Conservation (phyloP, 2,113 vertebrate species). For the Meleagris gallopavo region DNA sequence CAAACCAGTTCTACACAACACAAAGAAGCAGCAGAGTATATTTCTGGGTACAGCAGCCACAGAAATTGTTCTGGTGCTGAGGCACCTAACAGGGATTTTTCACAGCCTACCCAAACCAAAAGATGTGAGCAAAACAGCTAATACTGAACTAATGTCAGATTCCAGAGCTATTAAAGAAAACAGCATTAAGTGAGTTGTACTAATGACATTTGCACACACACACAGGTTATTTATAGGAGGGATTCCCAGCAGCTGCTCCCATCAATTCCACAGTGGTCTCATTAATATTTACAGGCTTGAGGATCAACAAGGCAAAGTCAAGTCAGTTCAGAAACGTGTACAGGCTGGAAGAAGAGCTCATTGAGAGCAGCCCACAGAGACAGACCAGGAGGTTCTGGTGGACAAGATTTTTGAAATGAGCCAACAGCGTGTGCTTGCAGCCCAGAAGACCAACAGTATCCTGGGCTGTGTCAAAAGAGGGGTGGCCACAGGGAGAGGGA, state of each 20-base stretch:
- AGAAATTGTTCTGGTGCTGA: background rate
- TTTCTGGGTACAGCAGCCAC: background rate
- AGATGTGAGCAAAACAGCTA: background rate
- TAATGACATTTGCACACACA: background rate
- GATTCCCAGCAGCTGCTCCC: background rate
- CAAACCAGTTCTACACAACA: background rate
- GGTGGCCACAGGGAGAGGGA: no score
- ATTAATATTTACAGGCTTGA: background rate
- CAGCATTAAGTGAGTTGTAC: background rate
- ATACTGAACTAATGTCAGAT: background rate
- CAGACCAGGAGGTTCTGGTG: no score
- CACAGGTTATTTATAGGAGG: background rate
- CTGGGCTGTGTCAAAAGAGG: no score
- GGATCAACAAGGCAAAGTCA: no score
- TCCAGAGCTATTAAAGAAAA: background rate
- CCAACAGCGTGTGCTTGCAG: no score
- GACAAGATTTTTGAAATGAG: no score
- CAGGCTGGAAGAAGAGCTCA: no score
- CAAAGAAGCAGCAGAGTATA: background rate
- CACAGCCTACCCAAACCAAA: background rate
- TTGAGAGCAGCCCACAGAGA: no score
- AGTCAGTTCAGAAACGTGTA: no score
- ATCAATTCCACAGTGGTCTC: background rate
- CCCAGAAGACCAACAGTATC: no score
- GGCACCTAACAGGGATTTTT: accelerated